Evolutionary conservation across 2,113 vertebrate genomes (phyloP).

Genomic region (Xenopus borealis): DNA sequence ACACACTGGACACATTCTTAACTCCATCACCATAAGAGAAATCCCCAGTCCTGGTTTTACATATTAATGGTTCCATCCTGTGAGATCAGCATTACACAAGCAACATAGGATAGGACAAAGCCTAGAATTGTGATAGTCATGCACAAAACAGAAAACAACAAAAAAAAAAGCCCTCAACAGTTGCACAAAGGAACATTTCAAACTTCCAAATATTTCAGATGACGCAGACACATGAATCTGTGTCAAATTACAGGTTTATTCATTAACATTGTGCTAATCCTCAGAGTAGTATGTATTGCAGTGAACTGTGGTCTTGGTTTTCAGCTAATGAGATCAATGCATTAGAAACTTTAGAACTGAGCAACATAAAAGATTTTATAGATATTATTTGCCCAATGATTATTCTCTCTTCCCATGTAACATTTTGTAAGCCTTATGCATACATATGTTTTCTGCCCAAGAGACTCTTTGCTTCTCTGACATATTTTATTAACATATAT

Average conservation of each 20-base stretch:
- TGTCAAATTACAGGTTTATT: slow-evolving; percentile 34
- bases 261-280: slow-evolving; percentile 6
- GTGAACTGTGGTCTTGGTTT: background rate
- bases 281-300: background rate
- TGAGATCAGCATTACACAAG: slow-evolving; percentile 19
- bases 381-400: too few species aligned
- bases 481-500: too few species aligned
- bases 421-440: too few species aligned
- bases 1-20: slow-evolving; percentile 17
- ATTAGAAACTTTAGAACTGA: background rate
- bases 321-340: background rate
- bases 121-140: slow-evolving; percentile 1
- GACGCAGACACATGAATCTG: slow-evolving; percentile 20
- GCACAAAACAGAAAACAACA: slow-evolving; percentile 2
- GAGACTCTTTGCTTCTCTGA: too few species aligned
- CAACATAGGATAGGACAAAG: slow-evolving; percentile 1
- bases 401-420: too few species aligned
- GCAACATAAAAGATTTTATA: too few species aligned
- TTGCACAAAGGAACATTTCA: background rate
- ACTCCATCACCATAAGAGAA: slow-evolving; percentile 8
- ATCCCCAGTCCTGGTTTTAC: slow-evolving; percentile 44
- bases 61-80: slow-evolving; percentile 24
- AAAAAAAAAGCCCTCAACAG: background rate
- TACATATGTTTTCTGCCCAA: too few species aligned
- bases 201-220: slow-evolving; percentile 10